phyloP scores from a whole-genome alignment of 2,113 vertebrate species.

The Neogobius melanostomus region DNA sequence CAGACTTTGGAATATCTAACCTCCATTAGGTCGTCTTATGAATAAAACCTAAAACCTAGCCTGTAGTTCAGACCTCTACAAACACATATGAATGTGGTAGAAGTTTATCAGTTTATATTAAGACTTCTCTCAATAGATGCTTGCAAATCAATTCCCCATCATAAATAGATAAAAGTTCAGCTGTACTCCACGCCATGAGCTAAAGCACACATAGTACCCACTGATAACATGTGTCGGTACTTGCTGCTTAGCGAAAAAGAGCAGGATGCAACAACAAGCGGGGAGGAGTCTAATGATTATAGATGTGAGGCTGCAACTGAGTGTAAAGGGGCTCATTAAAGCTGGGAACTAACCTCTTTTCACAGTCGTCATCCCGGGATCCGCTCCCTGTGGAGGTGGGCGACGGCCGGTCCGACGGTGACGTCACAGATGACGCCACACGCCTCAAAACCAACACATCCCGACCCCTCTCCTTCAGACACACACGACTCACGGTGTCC shows the following conservation, averaged over 20 bases:
- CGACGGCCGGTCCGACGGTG: conserved; percentile 81
- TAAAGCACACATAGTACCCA: conserved; percentile 57
- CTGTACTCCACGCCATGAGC: conserved; percentile 23
- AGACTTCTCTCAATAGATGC: too few relatives aligned
- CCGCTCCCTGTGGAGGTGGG: conserved; percentile 76
- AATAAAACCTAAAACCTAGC: too few relatives aligned
- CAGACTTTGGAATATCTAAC: too few relatives aligned
- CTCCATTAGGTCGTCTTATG: too few relatives aligned
- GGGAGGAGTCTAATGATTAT: conserved; percentile 37
- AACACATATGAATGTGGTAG: too few relatives aligned
- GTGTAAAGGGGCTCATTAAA: conserved; percentile 29
- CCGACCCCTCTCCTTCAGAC: conserved; percentile 86
- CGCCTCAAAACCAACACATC: conserved; percentile 90
- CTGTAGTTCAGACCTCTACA: too few relatives aligned
- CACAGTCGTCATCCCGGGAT: conserved; percentile 73
- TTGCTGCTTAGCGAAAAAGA: conserved; percentile 23
- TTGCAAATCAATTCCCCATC: too few relatives aligned
- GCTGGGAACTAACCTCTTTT: conserved; percentile 72
- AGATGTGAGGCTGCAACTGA: conserved; percentile 21
- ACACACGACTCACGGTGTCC: conserved; percentile 80
- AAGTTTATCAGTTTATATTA: too few relatives aligned
- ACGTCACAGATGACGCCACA: conserved; percentile 74
- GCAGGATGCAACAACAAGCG: background rate
- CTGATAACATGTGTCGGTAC: conserved; percentile 58
- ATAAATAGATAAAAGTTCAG: too few relatives aligned